Percentiles rank a stretch among this genome's conserved stretches.
Conservation (phyloP, 2,888 invertebrate species). For the Lagria hirta region DNA sequence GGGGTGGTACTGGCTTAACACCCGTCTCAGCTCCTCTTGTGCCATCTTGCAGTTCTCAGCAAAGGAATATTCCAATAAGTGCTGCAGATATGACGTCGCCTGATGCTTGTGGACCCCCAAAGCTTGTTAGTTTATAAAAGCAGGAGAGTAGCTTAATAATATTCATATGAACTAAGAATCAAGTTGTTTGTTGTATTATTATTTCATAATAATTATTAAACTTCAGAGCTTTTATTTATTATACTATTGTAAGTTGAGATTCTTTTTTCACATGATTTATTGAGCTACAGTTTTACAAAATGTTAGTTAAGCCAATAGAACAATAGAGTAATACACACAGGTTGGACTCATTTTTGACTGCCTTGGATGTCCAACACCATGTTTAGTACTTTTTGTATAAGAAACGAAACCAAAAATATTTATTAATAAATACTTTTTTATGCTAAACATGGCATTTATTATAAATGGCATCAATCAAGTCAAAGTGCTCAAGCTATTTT, state of each 20-base stretch:
- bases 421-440: conserved; percentile 36
- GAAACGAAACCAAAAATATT: conserved; percentile 43
- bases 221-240: conserved; percentile 17
- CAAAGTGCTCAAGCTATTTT: conserved; percentile 40
- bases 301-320: conserved; percentile 16
- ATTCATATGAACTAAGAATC: conserved; percentile 16
- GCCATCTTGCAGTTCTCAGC: conserved; percentile 75
- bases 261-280: conserved; percentile 20
- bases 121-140: conserved; percentile 80
- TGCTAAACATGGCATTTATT: conserved; percentile 46
- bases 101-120: conserved; percentile 71
- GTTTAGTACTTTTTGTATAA: conserved; percentile 41
- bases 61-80: conserved; percentile 65
- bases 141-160: conserved; percentile 9
- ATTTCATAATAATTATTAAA: conserved; percentile 20
- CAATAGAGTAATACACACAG: conserved; percentile 7
- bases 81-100: conserved; percentile 65
- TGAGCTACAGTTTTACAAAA: conserved; percentile 15
- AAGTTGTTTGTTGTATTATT: conserved; percentile 23
- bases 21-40: conserved; percentile 75
- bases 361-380: conserved; percentile 36
- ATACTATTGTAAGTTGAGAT: conserved; percentile 10
- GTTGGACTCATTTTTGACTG: conserved; percentile 18
- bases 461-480: conserved; percentile 34
- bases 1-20: conserved; percentile 89